Base-by-base conservation (phyloP, 2,888 invertebrate genomes). In the Sphaerolaimus hirsutus region DNA sequence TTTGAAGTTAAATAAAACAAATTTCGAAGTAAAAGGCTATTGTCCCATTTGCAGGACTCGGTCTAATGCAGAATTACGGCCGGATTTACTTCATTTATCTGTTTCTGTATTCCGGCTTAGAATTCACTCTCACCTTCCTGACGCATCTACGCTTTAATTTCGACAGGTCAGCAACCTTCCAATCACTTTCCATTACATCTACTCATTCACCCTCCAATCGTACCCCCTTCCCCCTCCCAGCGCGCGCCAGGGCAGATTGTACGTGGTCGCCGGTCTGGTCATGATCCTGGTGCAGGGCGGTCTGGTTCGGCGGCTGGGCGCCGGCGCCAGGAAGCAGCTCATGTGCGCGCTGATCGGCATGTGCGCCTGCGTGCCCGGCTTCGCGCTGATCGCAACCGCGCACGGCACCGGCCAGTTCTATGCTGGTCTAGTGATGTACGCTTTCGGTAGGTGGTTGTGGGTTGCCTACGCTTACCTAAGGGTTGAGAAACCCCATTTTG, bases 241-340 rank as follows among this genome's bases (percentile, higher is more conserved):
- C 41, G 81, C 87, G 79, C 81, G 89, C 66, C 93, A 97, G 68
- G 93, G 93, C 5, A 82, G 80, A 73, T 87, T 97, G 83, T 97
- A 91, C 65, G 74, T 89, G 57, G 78, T 78, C 46, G 81, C 87
- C 58, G 93, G 91, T 67, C 56, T 82, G 40, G 74, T 80, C 48
- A 97, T 97, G 93, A 80, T 86, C 19, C 54, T 78, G 41, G 71
- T 86, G 46, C 87, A 89, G 71, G 65, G 59, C 55, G 48, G n/a
- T n/a, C n/a, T n/a, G n/a, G n/a, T n/a, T n/a, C n/a, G n/a, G n/a
- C n/a, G n/a, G n/a, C n/a, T n/a, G n/a, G n/a, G n/a, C n/a, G n/a
- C n/a, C n/a, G 29, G 29, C 7, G 29, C 29, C n/a, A n/a, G 22
- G 4, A 17, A 24, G 44, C 58, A 58, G 49, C 53, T 54, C 43